Evolutionary conservation across 2,888 invertebrate genomes (phyloP), one percentile per base, ranked within the genome.

Genomic region (Pegoplata infirma): DNA sequence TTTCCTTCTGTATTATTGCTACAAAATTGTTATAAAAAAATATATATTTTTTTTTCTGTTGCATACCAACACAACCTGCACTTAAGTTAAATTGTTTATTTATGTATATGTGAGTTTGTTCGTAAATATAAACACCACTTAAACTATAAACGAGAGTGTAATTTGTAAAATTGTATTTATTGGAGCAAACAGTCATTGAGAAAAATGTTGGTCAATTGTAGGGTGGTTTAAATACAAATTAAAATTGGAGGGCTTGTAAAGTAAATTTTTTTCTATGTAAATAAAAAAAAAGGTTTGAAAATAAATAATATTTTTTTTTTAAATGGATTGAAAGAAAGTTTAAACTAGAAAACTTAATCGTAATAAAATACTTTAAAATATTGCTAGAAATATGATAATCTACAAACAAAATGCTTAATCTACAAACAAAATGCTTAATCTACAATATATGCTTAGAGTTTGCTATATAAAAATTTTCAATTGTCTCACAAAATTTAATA

Each of bases 171-270:
- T 73, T 68, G 76, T 85, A 85, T 84, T 86, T 87, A 86, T 86
- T 87, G 85, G 86, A 85, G 87, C 86, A 87, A 86, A 84, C 86
- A 86, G 87, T 87, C 88, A 88, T 87, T 88, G 88, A 88, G 78
- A 78, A 74, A 88, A 88, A 87, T 88, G 86, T 86, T 87, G 86
- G 88, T 81, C 81, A 81, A 81, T 81, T 81, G 76, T 76, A 17
- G 59, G 47, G 61, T 28, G 61, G 56, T 3, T n/a, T 3, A 40
- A 40, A 40, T 40, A n/a, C n/a, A 5, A 40, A 40, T 12, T 40
- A 12, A 40, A 40, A 40, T n/a, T 40, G 44, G 56, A 59, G 53
- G 28, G 36, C n/a, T 32, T n/a, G n/a, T 32, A 16, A 51, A 58
- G 40, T 58, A 73, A 64, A 73, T 73, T 25, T 6, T 6, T 25